Conservation (phyloP, 2,113 vertebrate genomes). For the Daboia siamensis region DNA sequence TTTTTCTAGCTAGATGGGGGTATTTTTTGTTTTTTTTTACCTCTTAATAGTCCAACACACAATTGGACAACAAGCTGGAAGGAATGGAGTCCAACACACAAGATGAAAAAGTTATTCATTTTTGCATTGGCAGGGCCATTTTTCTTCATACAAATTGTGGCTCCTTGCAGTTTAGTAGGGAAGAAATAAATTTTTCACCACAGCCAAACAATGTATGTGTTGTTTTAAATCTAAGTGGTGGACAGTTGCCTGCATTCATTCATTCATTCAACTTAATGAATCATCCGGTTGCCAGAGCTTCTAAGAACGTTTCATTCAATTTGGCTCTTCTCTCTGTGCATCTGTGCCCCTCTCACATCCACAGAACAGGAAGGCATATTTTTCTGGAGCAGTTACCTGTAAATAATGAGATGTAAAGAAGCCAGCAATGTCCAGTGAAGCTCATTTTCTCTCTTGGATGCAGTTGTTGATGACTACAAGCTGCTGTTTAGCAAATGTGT, state of each 20-base stretch:
- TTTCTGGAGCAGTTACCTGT: not conserved
- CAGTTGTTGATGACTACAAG: not conserved
- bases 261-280: not conserved
- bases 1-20: not conserved
- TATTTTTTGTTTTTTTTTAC: not conserved
- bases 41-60: not conserved
- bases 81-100: not conserved
- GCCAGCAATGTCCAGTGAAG: not conserved
- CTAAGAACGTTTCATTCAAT: not conserved
- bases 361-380: not conserved
- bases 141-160: not conserved
- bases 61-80: not conserved
- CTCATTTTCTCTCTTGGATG: not conserved
- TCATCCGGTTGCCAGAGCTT: not conserved
- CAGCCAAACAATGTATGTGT: not conserved
- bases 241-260: not conserved
- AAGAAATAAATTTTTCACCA: not conserved
- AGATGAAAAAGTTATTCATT: not conserved
- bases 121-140: not conserved
- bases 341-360: not conserved
- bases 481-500: not conserved
- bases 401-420: slow-evolving; percentile 23
- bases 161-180: not conserved
- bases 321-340: not conserved
- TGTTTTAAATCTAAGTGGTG: not conserved